phyloP scores from a whole-genome alignment of 2,888 invertebrate genomes.

The Aricia artaxerxes region DNA sequence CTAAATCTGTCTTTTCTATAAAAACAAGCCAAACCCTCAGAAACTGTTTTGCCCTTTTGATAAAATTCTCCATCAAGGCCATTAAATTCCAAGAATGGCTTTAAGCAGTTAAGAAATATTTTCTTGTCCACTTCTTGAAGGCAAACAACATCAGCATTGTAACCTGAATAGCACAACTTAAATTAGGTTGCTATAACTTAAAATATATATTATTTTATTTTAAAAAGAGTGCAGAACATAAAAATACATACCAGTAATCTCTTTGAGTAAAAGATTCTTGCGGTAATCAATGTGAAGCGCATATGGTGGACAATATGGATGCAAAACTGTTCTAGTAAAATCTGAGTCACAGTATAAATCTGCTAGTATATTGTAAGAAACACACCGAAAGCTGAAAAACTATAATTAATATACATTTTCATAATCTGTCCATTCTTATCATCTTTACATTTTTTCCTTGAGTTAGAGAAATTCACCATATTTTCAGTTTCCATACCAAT shows the following conservation, averaged over 20 bases:
- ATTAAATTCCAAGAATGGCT: slow-evolving; percentile 77
- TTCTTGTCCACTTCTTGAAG: slow-evolving; percentile 95
- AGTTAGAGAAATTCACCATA: not conserved
- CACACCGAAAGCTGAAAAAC: slow-evolving; percentile 85
- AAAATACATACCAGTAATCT: slow-evolving; percentile 83
- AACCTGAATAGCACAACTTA: slow-evolving; percentile 78
- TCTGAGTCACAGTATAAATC: slow-evolving; percentile 95
- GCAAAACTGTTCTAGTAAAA: slow-evolving; percentile 85
- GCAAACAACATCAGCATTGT: slow-evolving; percentile 93
- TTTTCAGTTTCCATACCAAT: no score
- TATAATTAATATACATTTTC: slow-evolving; percentile 30
- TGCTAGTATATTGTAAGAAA: slow-evolving; percentile 95
- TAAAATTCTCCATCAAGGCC: slow-evolving; percentile 83
- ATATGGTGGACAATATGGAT: slow-evolving; percentile 91
- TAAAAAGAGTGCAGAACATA: not conserved
- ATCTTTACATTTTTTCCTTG: not conserved
- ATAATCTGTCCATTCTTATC: not conserved
- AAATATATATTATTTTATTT: not conserved
- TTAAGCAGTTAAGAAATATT: slow-evolving; percentile 85
- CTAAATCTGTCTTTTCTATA: slow-evolving; percentile 85
- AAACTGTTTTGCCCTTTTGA: slow-evolving; percentile 86
- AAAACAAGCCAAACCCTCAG: slow-evolving; percentile 92
- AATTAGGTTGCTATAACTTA: not conserved
- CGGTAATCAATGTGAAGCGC: slow-evolving; percentile 92
- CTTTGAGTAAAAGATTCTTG: slow-evolving; percentile 91